These are phyloP conservation scores for Piscicola geometra DNA, from an alignment of 2,888 invertebrate species.

Conservation along the genomic window DNA sequence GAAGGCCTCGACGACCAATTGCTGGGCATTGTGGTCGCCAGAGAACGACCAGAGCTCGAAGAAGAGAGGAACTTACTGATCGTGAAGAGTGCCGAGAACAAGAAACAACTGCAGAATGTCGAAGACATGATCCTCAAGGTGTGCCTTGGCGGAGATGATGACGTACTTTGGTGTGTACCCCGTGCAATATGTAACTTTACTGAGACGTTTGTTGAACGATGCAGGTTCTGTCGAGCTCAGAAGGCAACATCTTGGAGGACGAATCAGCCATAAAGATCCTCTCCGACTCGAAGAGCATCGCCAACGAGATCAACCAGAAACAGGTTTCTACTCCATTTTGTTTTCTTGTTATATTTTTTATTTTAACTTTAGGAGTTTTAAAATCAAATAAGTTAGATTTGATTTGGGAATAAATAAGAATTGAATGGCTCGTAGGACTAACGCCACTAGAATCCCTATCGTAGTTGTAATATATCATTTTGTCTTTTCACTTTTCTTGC, in stretches of 20 bases:
- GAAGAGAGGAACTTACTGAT: conserved; percentile 58
- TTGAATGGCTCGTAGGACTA: too few species aligned
- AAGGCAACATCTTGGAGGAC: conserved; percentile 59
- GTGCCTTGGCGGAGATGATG: too few species aligned
- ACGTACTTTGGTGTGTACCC: too few species aligned
- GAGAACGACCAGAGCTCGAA: conserved; percentile 57
- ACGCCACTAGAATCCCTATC: too few species aligned
- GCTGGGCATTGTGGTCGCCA: conserved; percentile 57
- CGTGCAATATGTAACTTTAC: too few species aligned
- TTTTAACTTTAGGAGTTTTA: too few species aligned
- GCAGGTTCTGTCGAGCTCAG: conserved; percentile 57
- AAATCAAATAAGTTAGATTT: too few species aligned
- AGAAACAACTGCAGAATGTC: conserved; percentile 45
- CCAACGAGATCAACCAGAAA: conserved; percentile 58
- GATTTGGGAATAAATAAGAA: too few species aligned
- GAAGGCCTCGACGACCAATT: conserved; percentile 58
- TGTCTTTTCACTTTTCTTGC: too few species aligned
- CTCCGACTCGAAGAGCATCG: conserved; percentile 57
- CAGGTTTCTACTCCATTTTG: conserved; percentile 52
- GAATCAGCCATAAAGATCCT: conserved; percentile 58
- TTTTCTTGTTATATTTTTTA: too few species aligned
- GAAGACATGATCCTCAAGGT: conserved; percentile 37
- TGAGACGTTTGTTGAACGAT: too few species aligned
- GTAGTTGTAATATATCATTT: too few species aligned
- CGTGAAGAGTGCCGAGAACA: conserved; percentile 57